A percentile compares a stretch with the other conserved stretches of the same genome.
Conservation (phyloP, 2,797 vertebrate species). For the Hyperoplus immaculatus region DNA sequence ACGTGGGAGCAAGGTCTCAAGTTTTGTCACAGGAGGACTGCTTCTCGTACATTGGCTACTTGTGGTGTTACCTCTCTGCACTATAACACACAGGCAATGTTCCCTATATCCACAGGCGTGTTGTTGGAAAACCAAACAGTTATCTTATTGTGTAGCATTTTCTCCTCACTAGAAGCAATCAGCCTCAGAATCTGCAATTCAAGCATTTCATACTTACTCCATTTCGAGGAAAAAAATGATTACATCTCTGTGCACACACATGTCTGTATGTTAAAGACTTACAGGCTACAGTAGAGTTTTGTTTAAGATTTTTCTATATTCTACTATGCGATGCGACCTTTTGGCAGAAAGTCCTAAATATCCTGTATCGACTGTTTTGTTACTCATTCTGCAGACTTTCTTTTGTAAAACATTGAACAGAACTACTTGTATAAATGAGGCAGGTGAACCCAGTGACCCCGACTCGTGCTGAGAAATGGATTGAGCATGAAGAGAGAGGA, state of each 20-base stretch:
- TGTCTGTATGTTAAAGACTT: constrained; percentile 11
- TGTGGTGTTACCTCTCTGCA: constrained; percentile 54
- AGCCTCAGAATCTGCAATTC: constrained; percentile 34
- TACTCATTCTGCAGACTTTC: not conserved
- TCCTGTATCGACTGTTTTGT: not conserved
- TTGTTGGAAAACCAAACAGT: constrained; percentile 37
- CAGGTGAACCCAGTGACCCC: constrained; percentile 35
- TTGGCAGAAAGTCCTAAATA: not conserved
- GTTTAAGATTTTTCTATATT: not conserved
- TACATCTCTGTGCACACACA: constrained; percentile 14
- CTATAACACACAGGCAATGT: constrained; percentile 47
- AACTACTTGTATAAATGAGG: constrained; percentile 2
- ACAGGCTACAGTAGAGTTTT: constrained; percentile 13
- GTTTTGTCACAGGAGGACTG: constrained; percentile 35
- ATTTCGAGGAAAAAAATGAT: constrained; percentile 3
- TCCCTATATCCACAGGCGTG: constrained; percentile 5
- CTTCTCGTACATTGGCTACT: constrained; percentile 59
- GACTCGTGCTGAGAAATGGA: constrained; percentile 36
- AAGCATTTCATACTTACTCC: constrained; percentile 30
- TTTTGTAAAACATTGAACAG: constrained; percentile 12
- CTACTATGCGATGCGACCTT: not conserved
- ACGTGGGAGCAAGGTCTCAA: constrained; percentile 43
- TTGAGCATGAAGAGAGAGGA: constrained; percentile 56
- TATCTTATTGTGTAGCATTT: constrained; percentile 52
- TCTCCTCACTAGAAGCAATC: constrained; percentile 23